These are phyloP conservation scores for Fistularia tabacaria DNA, from an alignment of 2,797 vertebrate species.

Conservation along the genomic window DNA sequence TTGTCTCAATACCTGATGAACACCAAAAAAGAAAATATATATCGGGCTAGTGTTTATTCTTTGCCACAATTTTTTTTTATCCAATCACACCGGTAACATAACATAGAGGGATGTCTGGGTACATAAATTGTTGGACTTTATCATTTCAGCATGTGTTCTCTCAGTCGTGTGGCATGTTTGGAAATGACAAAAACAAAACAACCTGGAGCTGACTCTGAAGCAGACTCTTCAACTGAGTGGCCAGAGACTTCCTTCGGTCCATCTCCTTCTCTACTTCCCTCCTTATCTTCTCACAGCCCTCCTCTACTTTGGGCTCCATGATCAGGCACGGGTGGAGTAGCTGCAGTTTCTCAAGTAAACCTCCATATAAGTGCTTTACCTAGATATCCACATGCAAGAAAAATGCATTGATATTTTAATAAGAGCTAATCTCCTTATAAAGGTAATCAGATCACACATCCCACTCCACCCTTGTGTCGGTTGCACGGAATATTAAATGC, in stretches of 20 bases:
- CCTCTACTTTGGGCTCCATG: constrained; percentile 39
- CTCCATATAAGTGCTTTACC: constrained; percentile 81
- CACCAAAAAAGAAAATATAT: constrained; percentile 1
- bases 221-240: constrained; percentile 68
- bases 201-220: constrained; percentile 74
- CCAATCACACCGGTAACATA: too few species aligned
- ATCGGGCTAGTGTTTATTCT: too few species aligned
- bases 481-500: background rate
- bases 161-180: background rate
- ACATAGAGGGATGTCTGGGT: background rate
- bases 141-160: too few species aligned
- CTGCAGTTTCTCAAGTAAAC: constrained; percentile 70
- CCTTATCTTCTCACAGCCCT: constrained; percentile 56
- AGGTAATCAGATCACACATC: constrained; percentile 18
- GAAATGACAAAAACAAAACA: background rate
- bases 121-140: background rate
- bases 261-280: constrained; percentile 80
- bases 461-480: background rate
- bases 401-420: background rate
- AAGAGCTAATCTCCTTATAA: background rate
- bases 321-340: constrained; percentile 59
- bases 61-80: too few species aligned
- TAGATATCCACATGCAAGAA: constrained; percentile 44
- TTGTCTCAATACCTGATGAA: constrained; percentile 62
- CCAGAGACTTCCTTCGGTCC: constrained; percentile 66